These are phyloP conservation scores for Leucoraja erinaceus DNA, from an alignment of 2,113 vertebrate genomes.

Conservation along the genomic window DNA sequence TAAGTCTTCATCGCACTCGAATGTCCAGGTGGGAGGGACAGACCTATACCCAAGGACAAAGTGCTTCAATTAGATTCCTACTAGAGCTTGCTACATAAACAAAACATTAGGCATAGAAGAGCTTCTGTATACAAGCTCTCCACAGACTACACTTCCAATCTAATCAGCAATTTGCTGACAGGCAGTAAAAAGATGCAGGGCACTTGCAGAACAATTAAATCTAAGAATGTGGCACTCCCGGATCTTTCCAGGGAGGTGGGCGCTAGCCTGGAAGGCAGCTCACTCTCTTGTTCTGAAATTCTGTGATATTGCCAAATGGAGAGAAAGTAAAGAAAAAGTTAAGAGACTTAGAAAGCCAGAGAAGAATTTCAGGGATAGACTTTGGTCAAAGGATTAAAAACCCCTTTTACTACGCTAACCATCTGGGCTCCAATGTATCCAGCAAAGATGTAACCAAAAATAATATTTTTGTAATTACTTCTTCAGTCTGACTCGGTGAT, in stretches of 20 bases:
- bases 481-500: neutral
- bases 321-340: neutral
- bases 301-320: neutral
- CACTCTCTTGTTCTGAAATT: neutral
- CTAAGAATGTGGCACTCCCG: neutral
- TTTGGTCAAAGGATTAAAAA: neutral
- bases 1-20: constrained; percentile 90
- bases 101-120: neutral
- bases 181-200: neutral
- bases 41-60: constrained; percentile 55
- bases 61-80: neutral
- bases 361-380: neutral
- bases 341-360: neutral
- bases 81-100: neutral
- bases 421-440: neutral
- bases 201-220: neutral
- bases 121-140: neutral
- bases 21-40: constrained; percentile 86
- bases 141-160: neutral
- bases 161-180: neutral
- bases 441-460: neutral
- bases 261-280: neutral
- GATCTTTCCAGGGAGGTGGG: neutral
- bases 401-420: neutral
- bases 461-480: neutral